phyloP scores from a whole-genome alignment of 2,888 invertebrate genomes.

The Drosophila pseudotakahashii region DNA sequence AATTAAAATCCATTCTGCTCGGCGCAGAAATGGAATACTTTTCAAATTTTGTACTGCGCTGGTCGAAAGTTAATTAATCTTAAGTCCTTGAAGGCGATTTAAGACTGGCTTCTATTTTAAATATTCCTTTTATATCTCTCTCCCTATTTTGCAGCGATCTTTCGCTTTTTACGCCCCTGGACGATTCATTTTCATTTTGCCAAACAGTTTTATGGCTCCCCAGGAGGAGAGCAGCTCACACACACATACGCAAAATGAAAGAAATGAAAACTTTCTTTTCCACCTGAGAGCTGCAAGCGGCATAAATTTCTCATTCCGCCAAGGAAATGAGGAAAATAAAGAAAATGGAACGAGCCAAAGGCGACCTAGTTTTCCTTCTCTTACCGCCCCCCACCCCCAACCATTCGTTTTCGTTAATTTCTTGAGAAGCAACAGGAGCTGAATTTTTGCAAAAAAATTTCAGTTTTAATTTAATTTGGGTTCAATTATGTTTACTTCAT shows the following conservation, averaged over 20 bases:
- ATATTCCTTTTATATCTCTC: slow-evolving; percentile 21
- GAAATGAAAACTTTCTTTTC: slow-evolving; percentile 36
- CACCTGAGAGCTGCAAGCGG: slow-evolving; percentile 26
- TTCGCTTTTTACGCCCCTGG: slow-evolving; percentile 13
- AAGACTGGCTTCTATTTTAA: slow-evolving; percentile 17
- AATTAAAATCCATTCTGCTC: slow-evolving; percentile 64
- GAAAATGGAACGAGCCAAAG: neutral
- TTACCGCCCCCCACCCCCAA: no score
- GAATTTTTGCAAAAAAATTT: slow-evolving; percentile 10
- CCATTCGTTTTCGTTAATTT: slow-evolving; percentile 4
- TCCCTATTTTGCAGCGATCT: slow-evolving; percentile 1
- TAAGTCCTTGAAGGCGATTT: slow-evolving; percentile 7
- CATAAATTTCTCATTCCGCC: slow-evolving; percentile 27
- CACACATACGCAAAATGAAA: neutral
- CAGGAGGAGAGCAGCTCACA: slow-evolving; percentile 1
- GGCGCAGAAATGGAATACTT: neutral
- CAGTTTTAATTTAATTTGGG: slow-evolving; percentile 16
- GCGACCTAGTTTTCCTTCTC: slow-evolving; percentile 30
- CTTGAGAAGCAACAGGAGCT: slow-evolving; percentile 18
- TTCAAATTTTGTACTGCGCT: no score
- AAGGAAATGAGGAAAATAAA: slow-evolving; percentile 9
- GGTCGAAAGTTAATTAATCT: slow-evolving; percentile 1
- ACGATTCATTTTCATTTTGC: slow-evolving; percentile 35
- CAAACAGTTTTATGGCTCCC: slow-evolving; percentile 41
- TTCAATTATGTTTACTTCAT: slow-evolving; percentile 20